phyloP scores from a whole-genome alignment of 2,113 vertebrate species.

The Salvator merianae region DNA sequence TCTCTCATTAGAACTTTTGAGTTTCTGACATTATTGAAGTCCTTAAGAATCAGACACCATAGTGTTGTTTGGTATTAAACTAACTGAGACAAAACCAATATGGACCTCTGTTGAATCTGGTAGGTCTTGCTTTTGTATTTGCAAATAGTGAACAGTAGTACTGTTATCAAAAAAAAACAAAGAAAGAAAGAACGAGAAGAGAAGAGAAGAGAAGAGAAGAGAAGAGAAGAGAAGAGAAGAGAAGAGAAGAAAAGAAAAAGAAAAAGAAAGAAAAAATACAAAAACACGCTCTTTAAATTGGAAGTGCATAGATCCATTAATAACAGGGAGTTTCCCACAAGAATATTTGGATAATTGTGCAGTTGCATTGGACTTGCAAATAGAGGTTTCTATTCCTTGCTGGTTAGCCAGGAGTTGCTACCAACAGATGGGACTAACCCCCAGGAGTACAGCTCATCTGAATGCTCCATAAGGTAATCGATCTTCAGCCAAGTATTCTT shows the following conservation, averaged over 20 bases:
- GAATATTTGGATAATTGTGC: background rate
- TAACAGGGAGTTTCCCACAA: background rate
- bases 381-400: background rate
- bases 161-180: too few species aligned
- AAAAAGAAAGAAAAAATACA: background rate
- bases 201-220: too few species aligned
- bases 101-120: too few species aligned
- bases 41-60: background rate
- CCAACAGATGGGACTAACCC: constrained; percentile 20
- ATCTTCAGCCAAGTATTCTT: constrained; percentile 7
- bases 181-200: background rate
- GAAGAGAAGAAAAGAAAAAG: background rate
- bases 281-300: background rate
- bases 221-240: too few species aligned
- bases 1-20: background rate
- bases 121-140: too few species aligned
- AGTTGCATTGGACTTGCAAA: background rate
- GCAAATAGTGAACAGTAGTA: too few species aligned
- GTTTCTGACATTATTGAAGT: background rate
- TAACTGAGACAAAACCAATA: too few species aligned
- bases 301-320: background rate
- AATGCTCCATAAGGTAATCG: constrained; percentile 20
- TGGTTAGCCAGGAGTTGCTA: constrained; percentile 11
- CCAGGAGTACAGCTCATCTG: constrained; percentile 12
- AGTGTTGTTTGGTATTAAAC: too few species aligned